These are phyloP conservation scores for Phenganax stokvisi DNA, from an alignment of 92 coral and sea anemone species.

Conservation along the genomic window DNA sequence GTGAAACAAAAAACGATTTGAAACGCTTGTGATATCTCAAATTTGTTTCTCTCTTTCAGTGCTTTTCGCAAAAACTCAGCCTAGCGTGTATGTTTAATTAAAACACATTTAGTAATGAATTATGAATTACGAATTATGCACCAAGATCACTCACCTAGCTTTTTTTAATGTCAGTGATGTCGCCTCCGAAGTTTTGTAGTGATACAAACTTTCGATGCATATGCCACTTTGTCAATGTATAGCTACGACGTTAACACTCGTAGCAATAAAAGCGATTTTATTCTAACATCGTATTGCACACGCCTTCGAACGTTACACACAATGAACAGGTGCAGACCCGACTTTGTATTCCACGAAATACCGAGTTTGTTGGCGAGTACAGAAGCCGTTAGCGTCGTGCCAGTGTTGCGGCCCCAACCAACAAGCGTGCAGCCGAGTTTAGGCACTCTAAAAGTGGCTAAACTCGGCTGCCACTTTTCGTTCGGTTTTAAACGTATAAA, in stretches of 20 bases:
- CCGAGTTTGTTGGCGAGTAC: conserved; percentile 85
- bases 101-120: too few species aligned
- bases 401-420: conserved; percentile 99
- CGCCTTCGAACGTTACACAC: too few species aligned
- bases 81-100: too few species aligned
- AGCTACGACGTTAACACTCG: conserved; percentile 66
- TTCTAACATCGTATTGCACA: background rate
- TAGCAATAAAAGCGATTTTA: conserved; percentile 70
- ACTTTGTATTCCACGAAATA: conserved; percentile 75
- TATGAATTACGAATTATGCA: too few species aligned
- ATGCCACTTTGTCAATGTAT: conserved; percentile 54
- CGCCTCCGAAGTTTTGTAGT: conserved; percentile 81
- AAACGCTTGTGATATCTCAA: too few species aligned
- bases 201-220: conserved; percentile 69
- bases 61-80: too few species aligned
- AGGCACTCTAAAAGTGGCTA: conserved; percentile 38
- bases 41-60: too few species aligned
- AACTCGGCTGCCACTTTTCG: conserved; percentile 37
- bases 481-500: conserved; percentile 82
- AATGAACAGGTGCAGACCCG: conserved; percentile 47
- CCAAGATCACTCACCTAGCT: too few species aligned
- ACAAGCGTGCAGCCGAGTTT: conserved; percentile 92
- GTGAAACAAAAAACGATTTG: too few species aligned
- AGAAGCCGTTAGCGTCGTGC: conserved; percentile 82
- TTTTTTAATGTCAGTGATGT: background rate